Base-by-base conservation (phyloP, 2,888 invertebrate species). In the Sialis lutaria region DNA sequence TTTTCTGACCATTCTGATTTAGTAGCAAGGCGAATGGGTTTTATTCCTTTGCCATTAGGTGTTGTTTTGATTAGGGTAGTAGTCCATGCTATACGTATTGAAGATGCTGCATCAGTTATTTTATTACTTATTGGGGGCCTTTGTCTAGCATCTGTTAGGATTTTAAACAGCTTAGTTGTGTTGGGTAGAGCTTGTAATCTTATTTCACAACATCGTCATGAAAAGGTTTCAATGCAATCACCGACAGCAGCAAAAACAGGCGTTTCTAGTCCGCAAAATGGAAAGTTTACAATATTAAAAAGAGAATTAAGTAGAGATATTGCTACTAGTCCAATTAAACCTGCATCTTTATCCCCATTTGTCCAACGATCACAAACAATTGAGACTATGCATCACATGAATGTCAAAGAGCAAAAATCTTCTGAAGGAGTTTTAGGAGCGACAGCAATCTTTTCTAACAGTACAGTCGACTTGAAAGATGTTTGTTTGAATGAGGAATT, bases 1-100 rank as follows among this genome's bases (percentile, higher is more conserved):
- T 93, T 92, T 64, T 89, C 92, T 7, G 97, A 98, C 65, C 93
- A 96, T 59, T 92, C 93, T 0, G 97, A 99, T 63, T 67, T 93
- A 55, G 91, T 99, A 5, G 95, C 96, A 0, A 71, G 97, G 6
- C 73, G 97, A 48, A 95, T 99, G 92, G 97, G 96, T 0, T 96
- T 99, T 62, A 96, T 97, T 58, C 96, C 98, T 0, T 73, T 98
- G 55, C 98, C 98, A 0, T 66, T 99, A 39, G 86, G 90, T 0
- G 93, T 96, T 7, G 87, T 98, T 10, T 81, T 96, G 55, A 82
- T 90, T 2, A 78, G 92, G 52, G 90, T 97, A 1, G 67, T 96
- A 22, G 77, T 79, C 8, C 86, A 87, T 55, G 86, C 90, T 1
- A 74, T 95, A 43, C 76, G 81, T 58, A 69, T 92, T 55, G 72